Evolutionary conservation across 2,797 vertebrate species (phyloP).

Genomic region (Anolis apletophallus): DNA sequence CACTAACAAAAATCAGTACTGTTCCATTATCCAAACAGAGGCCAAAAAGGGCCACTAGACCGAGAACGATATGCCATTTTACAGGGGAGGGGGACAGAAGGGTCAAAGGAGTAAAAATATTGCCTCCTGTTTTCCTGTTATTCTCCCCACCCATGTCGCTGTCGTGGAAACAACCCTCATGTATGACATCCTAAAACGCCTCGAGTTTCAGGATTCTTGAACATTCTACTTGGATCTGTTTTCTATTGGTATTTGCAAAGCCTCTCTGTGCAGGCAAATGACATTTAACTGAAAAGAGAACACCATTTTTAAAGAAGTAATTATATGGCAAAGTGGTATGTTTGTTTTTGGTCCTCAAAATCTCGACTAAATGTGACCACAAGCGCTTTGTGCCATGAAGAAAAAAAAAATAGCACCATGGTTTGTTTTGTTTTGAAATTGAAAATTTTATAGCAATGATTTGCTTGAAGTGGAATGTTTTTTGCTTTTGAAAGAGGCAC

Average conservation of each 20-base stretch:
- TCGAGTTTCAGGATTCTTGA: neutral
- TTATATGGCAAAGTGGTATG: slow-evolving; percentile 31
- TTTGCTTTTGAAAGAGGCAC: slow-evolving; percentile 73
- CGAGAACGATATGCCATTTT: no score
- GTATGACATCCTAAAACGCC: neutral
- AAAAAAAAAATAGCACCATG: slow-evolving; percentile 10
- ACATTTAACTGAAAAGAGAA: slow-evolving; percentile 10
- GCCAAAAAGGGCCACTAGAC: no score
- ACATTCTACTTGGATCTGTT: slow-evolving; percentile 17
- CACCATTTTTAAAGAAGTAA: slow-evolving; percentile 14
- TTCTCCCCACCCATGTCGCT: no score
- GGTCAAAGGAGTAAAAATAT: no score
- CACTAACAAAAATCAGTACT: no score
- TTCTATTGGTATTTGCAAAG: slow-evolving; percentile 25
- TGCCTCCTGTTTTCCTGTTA: no score
- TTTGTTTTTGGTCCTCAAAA: slow-evolving; percentile 40
- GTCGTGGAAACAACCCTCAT: no score
- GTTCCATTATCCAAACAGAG: no score
- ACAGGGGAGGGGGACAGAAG: no score
- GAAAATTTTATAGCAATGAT: slow-evolving; percentile 64
- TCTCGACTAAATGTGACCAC: slow-evolving; percentile 49
- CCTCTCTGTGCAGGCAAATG: slow-evolving; percentile 13
- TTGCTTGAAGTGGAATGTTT: slow-evolving; percentile 65
- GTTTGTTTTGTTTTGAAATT: slow-evolving; percentile 52
- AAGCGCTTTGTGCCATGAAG: slow-evolving; percentile 57